phyloP scores from a whole-genome alignment of 2,888 invertebrate genomes.

The Drosophila nr. perissopoda region DNA sequence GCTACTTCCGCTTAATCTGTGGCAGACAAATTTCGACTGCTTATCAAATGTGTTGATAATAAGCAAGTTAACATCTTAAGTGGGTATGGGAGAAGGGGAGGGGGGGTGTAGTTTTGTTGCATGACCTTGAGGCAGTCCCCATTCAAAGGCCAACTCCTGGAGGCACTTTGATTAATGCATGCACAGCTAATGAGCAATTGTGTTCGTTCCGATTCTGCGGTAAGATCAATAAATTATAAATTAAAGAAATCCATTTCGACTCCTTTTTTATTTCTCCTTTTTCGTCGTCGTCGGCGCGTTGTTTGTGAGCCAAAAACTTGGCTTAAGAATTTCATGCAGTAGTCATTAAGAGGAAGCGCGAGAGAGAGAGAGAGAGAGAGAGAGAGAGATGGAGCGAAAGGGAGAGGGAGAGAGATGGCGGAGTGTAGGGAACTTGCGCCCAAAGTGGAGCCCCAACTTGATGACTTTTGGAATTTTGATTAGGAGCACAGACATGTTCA shows the following conservation, averaged over 20 bases:
- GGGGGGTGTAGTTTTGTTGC: constrained; percentile 18
- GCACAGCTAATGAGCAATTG: constrained; percentile 77
- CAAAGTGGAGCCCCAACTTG: constrained; percentile 56
- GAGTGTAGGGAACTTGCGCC: constrained; percentile 25
- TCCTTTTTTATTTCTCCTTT: constrained; percentile 29
- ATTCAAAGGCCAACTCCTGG: constrained; percentile 24
- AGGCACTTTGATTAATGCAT: constrained; percentile 71
- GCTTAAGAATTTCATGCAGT: constrained; percentile 74
- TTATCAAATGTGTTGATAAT: constrained; percentile 73
- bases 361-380: not conserved
- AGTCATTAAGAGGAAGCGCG: constrained; percentile 65
- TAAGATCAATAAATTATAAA: constrained; percentile 80
- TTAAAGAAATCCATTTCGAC: constrained; percentile 78
- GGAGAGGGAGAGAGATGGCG: not conserved
- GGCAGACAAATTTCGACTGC: constrained; percentile 23
- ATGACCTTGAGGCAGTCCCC: constrained; percentile 50
- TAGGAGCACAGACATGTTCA: constrained; percentile 80
- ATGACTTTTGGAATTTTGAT: constrained; percentile 81
- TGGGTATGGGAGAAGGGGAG: constrained; percentile 27
- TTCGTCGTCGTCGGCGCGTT: constrained; percentile 35
- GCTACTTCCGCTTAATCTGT: constrained; percentile 50
- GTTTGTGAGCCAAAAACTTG: constrained; percentile 64
- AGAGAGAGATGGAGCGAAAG: not conserved
- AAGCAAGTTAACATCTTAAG: constrained; percentile 55
- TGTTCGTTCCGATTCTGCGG: constrained; percentile 64